A percentile compares a stretch with the other conserved stretches of the same genome.
These are phyloP conservation scores for Panthera leo DNA, from an alignment of 2,113 vertebrate genomes.

Conservation along the genomic window DNA sequence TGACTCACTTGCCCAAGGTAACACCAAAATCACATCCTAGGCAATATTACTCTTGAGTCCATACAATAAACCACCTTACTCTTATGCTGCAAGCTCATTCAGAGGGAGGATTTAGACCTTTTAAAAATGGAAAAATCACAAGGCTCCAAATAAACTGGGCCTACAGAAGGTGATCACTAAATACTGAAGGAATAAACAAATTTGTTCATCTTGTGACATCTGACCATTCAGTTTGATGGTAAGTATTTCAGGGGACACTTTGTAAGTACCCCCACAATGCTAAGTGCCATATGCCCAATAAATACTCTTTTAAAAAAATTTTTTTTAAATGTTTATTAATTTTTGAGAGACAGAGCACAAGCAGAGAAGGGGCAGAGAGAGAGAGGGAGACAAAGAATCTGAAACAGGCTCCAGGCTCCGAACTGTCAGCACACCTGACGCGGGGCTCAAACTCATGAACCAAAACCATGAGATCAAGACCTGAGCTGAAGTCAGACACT, in stretches of 20 bases:
- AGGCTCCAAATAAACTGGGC: neutral
- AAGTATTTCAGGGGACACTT: neutral
- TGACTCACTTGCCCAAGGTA: neutral
- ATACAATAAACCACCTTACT: neutral
- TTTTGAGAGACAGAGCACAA: neutral
- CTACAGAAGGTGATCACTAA: neutral
- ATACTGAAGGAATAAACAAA: neutral
- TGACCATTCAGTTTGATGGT: neutral
- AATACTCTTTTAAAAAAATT: neutral
- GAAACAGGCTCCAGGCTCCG: neutral
- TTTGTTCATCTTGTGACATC: neutral
- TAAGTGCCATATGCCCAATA: neutral
- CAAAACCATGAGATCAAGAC: neutral
- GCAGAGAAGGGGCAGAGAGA: neutral
- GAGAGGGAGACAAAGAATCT: neutral
- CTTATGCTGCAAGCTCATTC: neutral
- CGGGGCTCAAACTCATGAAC: neutral
- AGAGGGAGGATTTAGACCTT: neutral
- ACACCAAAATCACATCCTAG: neutral
- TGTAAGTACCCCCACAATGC: neutral
- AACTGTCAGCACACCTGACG: neutral
- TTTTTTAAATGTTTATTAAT: neutral
- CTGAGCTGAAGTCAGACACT: neutral
- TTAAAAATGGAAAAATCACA: neutral
- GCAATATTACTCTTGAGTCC: neutral